A percentile compares a stretch with the other conserved stretches of the same genome.
phyloP scores from a whole-genome alignment of 2,888 invertebrate genomes.

The Cosmia pyralina region DNA sequence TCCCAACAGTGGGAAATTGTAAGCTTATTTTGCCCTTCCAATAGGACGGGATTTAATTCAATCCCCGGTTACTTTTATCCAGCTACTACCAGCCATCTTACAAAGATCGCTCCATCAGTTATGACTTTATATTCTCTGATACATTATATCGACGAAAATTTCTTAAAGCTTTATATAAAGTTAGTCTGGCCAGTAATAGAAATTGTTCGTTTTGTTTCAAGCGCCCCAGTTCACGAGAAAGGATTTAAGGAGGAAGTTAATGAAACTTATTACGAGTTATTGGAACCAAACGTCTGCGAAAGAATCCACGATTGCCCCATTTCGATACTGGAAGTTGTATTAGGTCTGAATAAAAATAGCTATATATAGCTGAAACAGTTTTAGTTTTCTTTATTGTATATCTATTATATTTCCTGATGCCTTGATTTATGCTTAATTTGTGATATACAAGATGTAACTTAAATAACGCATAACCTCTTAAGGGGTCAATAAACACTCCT shows the following conservation, averaged over 20 bases:
- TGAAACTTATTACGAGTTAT: slow-evolving; percentile 74
- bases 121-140: slow-evolving; percentile 24
- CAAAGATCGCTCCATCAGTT: slow-evolving; percentile 1
- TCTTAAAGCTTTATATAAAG: slow-evolving; percentile 47
- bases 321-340: slow-evolving; percentile 78
- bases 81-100: not conserved
- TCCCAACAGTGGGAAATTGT: too few species aligned
- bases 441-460: too few species aligned
- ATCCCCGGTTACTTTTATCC: not conserved
- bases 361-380: slow-evolving; percentile 45
- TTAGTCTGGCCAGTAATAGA: slow-evolving; percentile 42
- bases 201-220: slow-evolving; percentile 68
- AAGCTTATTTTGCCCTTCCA: too few species aligned
- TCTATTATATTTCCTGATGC: not conserved
- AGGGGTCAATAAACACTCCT: too few species aligned
- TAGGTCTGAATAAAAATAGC: slow-evolving; percentile 75
- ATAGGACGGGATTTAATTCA: too few species aligned
- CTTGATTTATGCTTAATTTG: not conserved
- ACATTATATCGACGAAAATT: slow-evolving; percentile 37
- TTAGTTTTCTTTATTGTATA: slow-evolving; percentile 19
- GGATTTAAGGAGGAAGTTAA: slow-evolving; percentile 79
- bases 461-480: too few species aligned
- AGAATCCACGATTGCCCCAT: slow-evolving; percentile 79
- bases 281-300: slow-evolving; percentile 78
- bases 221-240: slow-evolving; percentile 80